These are phyloP conservation scores for Burhinus bistriatus DNA, from an alignment of 2,113 vertebrate genomes.

Conservation along the genomic window DNA sequence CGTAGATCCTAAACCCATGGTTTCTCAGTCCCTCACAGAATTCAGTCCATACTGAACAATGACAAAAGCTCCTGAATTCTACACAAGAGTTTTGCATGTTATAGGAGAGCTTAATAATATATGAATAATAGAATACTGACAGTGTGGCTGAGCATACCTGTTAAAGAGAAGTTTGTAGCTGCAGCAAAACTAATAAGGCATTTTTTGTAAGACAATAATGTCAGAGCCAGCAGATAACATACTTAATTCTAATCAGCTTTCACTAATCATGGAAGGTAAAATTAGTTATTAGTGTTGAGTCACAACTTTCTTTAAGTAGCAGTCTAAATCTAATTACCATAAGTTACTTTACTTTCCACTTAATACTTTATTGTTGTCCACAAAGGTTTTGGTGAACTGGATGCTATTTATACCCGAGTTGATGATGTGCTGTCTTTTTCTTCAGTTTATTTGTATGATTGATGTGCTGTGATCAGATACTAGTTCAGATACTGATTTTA, in stretches of 20 bases:
- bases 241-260: conserved; percentile 73
- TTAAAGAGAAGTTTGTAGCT: conserved; percentile 15
- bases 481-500: neutral
- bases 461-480: neutral
- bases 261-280: conserved; percentile 68
- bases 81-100: neutral
- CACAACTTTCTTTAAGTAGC: conserved; percentile 71
- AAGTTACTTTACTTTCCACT: conserved; percentile 51
- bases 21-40: neutral
- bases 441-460: neutral
- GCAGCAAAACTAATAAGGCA: conserved; percentile 38
- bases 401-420: conserved; percentile 49
- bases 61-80: neutral
- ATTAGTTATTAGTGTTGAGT: conserved; percentile 69
- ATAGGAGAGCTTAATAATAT: neutral
- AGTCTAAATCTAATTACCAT: conserved; percentile 63
- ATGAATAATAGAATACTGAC: neutral
- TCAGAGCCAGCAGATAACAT: conserved; percentile 59
- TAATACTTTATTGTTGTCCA: conserved; percentile 61
- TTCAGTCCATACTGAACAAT: neutral
- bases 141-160: neutral
- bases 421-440: neutral
- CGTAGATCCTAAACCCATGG: neutral
- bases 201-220: conserved; percentile 60
- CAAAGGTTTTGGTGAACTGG: conserved; percentile 9